Base-by-base conservation (phyloP, 2,888 invertebrate genomes). In the Thymelicus lineola region DNA sequence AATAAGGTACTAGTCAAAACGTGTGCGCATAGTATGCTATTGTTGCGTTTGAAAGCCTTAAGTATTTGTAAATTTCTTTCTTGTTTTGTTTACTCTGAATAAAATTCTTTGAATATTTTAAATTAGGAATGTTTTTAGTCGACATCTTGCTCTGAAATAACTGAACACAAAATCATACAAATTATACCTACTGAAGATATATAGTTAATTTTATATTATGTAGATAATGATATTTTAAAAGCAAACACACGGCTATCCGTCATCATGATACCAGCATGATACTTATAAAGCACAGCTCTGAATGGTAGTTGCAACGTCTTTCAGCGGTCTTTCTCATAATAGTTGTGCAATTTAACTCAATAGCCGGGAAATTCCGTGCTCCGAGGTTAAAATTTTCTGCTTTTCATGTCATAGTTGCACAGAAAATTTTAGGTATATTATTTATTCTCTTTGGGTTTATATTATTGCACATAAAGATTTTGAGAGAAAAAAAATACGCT, bases 321-420 rank as follows among this genome's bases (percentile, higher is more conserved):
- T 58, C 59, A 59, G 42, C 59, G 53, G 17, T 67, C 61, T 72
- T 70, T 66, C 66, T 72, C 71, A 45, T 71, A 66, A 73, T 75
- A 71, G 66, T 65, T 63, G 42, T 42, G 73, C 71, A 75, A 73
- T 75, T 70, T 73, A 70, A 55, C 50, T 62, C 70, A 72, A 75
- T 71, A 68, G 72, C 64, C 20, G 71, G n/a, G 28, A 9, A 12
- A 53, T 35, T 68, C 50, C 45, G 61, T 42, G 70, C 61, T 57
- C 62, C 64, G 74, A 75, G 73, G 70, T 73, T 76, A 72, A 75
- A 66, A 74, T 72, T 73, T 73, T 66, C 71, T 66, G 72, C 67
- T 71, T 73, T 75, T 73, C 71, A 70, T 69, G 28, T 28, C 28
- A 28, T 3, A 28, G 28, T 20, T 20, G 20, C 20, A 20, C 20